Evolutionary conservation across 2,888 invertebrate genomes (phyloP).

Genomic region (Ischnus inquisitorius): DNA sequence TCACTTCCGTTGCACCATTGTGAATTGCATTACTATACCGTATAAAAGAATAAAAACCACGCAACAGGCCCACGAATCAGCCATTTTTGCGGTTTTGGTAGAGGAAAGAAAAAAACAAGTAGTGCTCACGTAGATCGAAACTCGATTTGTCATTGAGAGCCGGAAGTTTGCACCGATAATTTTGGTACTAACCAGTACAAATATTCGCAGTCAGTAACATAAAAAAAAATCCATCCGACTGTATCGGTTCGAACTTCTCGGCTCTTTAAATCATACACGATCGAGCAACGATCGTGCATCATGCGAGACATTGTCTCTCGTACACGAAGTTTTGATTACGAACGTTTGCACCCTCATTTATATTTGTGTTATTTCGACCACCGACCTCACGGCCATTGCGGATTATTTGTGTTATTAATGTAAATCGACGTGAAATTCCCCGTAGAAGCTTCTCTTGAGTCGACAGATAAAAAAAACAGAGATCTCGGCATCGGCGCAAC

Average conservation of each 20-base stretch:
- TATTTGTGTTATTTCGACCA: constrained; percentile 6
- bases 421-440: constrained; percentile 38
- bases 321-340: constrained; percentile 16
- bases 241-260: no score
- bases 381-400: background rate
- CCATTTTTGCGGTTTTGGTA: constrained; percentile 35
- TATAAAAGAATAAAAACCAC: constrained; percentile 12
- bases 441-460: constrained; percentile 43
- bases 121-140: constrained; percentile 36
- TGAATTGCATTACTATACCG: constrained; percentile 43
- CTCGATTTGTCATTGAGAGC: background rate
- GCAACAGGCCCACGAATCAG: constrained; percentile 39
- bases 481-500: constrained; percentile 20
- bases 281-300: constrained; percentile 8
- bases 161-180: no score
- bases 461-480: constrained; percentile 36
- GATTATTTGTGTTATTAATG: constrained; percentile 23
- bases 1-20: constrained; percentile 56
- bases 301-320: constrained; percentile 54
- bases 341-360: constrained; percentile 47
- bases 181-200: background rate
- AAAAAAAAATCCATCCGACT: background rate
- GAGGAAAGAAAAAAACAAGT: constrained; percentile 21
- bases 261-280: background rate
- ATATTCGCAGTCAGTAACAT: background rate